phyloP scores from a whole-genome alignment of 2,888 invertebrate species.

The Melinopterus prodromus region DNA sequence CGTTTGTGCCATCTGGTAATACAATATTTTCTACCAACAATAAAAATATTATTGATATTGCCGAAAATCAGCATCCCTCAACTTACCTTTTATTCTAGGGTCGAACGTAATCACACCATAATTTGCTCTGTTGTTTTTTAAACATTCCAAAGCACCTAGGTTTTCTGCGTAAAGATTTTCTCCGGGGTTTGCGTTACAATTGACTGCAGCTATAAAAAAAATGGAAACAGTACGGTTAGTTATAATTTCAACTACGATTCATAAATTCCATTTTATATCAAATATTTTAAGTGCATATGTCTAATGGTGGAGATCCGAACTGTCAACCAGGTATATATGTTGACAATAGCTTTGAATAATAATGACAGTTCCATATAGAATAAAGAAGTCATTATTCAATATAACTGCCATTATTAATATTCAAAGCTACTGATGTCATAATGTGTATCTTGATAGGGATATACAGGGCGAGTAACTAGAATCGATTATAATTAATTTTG shows the following conservation, averaged over 20 bases:
- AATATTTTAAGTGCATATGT: too few species aligned
- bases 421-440: too few species aligned
- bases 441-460: too few species aligned
- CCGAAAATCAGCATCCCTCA: background rate
- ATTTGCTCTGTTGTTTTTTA: background rate
- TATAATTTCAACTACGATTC: background rate
- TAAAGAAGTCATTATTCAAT: too few species aligned
- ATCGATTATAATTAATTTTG: too few species aligned
- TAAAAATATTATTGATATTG: background rate
- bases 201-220: background rate
- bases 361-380: too few species aligned
- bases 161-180: background rate
- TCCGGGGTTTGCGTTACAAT: background rate
- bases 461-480: too few species aligned
- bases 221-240: background rate
- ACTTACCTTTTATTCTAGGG: background rate
- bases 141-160: background rate
- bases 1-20: background rate
- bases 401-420: too few species aligned
- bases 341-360: too few species aligned
- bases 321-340: too few species aligned
- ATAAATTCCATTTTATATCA: background rate
- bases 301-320: too few species aligned
- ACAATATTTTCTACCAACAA: background rate
- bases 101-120: background rate